Evolutionary conservation across 2,888 invertebrate species (phyloP), one percentile per base, ranked within the genome.

Genomic region (Leptothorax acervorum): DNA sequence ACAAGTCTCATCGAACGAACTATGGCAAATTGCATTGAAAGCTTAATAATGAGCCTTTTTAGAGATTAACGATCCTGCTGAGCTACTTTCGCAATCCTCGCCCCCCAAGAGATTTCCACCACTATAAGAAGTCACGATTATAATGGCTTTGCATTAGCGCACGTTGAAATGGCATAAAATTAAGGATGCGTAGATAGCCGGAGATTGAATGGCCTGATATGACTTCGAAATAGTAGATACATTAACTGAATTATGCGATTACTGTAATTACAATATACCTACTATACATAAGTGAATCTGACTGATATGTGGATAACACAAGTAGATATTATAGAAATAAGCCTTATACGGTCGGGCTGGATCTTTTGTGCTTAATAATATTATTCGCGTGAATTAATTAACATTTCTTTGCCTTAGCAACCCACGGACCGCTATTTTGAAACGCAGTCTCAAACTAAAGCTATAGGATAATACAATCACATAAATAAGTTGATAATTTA

Each of bases 31-130:
- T 65, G 18, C 63, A 66, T 60, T 68, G 79, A 81, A 79, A 62
- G 75, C 68, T 85, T 81, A 81, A 85, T 81, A 83, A 85, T 70
- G 83, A 84, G 70, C 28, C 74, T 81, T 83, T 81, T 60, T 63
- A 15, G 31, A 76, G 57, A 18, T 76, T 83, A 83, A 83, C n/a
- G 53, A 63, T 63, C 23, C n/a, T 39, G 51, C 51, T 35, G 35
- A 35, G 35, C 35, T 42, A 60, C 62, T 78, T 78, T 45, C 42
- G 31, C 55, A 53, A 8, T 48, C 9, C 45, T 55, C n/a, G 11
- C 31, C 28, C n/a, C 31, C 31, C 28, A 12, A 55, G 65, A 65
- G 65, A 65, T 74, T 74, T 70, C 48, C 35, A 23, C 5, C 8
- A 15, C 18, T 60, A 35, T 62, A 71, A 71, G 62, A 60, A 73